These are phyloP conservation scores for Heliconius sara DNA, from an alignment of 2,888 invertebrate species.

Conservation along the genomic window DNA sequence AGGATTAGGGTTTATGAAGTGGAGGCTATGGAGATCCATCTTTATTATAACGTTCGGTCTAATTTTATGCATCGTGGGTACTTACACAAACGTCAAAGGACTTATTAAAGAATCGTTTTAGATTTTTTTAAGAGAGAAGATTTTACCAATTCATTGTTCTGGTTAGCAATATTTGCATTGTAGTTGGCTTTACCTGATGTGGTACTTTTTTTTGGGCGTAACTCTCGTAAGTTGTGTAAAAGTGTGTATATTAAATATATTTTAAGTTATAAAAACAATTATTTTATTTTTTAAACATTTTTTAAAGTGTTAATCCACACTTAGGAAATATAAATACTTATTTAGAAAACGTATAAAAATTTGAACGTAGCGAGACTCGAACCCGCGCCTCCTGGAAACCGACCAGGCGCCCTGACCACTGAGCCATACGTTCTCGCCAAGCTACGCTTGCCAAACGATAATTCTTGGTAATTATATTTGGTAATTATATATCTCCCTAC, in stretches of 20 bases:
- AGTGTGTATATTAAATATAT: background rate
- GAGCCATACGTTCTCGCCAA: too few species aligned
- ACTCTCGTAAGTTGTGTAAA: background rate
- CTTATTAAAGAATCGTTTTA: conserved; percentile 49
- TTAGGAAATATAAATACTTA: too few species aligned
- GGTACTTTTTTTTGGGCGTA: background rate
- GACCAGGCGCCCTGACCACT: too few species aligned
- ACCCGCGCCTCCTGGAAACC: too few species aligned
- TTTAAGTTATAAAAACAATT: background rate
- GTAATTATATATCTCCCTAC: too few species aligned
- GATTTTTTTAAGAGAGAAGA: background rate
- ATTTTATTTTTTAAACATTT: background rate
- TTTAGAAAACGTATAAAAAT: too few species aligned
- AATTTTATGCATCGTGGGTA: conserved; percentile 51
- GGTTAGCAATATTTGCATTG: background rate
- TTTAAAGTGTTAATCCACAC: too few species aligned
- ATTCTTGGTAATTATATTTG: too few species aligned
- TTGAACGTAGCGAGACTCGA: too few species aligned
- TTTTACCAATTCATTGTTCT: background rate
- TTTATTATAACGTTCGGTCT: conserved; percentile 53
- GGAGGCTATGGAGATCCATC: conserved; percentile 55
- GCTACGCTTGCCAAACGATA: too few species aligned
- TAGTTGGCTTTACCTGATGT: background rate
- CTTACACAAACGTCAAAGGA: conserved; percentile 52
- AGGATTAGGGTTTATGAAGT: conserved; percentile 56